Base-by-base conservation (phyloP, 1,140 invertebrate genomes). In the Trachelipus rathkii region DNA sequence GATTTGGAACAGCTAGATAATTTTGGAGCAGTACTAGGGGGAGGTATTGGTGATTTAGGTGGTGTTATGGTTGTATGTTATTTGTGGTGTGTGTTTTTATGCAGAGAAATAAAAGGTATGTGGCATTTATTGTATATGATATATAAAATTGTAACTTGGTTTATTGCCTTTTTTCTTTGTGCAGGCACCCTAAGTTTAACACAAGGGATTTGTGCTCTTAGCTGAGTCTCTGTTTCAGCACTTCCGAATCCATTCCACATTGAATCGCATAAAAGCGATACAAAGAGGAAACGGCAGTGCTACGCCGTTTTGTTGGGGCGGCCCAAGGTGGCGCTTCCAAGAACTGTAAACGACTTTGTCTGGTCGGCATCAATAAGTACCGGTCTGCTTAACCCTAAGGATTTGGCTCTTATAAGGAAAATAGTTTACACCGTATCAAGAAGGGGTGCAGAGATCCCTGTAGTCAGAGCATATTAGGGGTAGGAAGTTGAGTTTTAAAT, bases 191-290 rank as follows among this genome's bases (percentile, higher is more conserved):
- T n/a, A n/a, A 92, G 93, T 83, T 96, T n/a, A n/a, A n/a, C n/a
- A 91, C 84, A 92, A 92, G n/a, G 91, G 92, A 6, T 97, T 96
- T 85, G n/a, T n/a, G n/a, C n/a, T 90, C 92, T 0, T 85, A n/a
- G n/a, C 97, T 72, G 95, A 97, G 83, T 95, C 95, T 0, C 88
- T n/a, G 95, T 71, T 86, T 98, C n/a, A n/a, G 24, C 95, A 97
- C 85, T 97, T 97, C 86, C 88, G 93, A 81, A 92, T 97, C 79
- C 95, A 97, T 84, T 90, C 92, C 0, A 91, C 91, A 74, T 82
- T 92, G 10, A 87, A 88, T 80, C 88, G 89, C 69, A 81, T 84
- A 23, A 77, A 71, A 0, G 66, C 53, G 23, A 75, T 78, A 4
- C 79, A 82, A 75, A 79, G 78, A 66, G 78, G 76, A 13, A 60